Conservation (phyloP, 2,888 invertebrate species). For the Calameuta idolon region DNA sequence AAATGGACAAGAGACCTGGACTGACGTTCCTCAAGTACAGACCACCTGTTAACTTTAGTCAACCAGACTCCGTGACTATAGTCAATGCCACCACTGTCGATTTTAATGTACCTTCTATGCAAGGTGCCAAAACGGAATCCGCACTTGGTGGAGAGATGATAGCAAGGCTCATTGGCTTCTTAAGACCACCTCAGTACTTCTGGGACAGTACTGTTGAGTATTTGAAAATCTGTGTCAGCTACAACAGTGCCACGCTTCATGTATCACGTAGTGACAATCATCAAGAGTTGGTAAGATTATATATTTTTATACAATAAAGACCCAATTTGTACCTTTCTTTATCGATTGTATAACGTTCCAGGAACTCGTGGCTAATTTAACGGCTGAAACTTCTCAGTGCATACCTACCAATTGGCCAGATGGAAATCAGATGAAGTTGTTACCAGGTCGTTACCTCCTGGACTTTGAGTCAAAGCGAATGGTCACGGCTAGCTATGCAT, state of each 20-base stretch:
- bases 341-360: slow-evolving; percentile 30
- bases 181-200: slow-evolving; percentile 78
- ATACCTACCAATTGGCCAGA: slow-evolving; percentile 77
- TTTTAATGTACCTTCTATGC: slow-evolving; percentile 79
- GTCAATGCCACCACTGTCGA: slow-evolving; percentile 87
- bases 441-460: slow-evolving; percentile 75
- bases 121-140: slow-evolving; percentile 76
- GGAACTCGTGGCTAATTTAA: slow-evolving; percentile 74
- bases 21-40: slow-evolving; percentile 90
- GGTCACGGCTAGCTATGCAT: slow-evolving; percentile 61
- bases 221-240: slow-evolving; percentile 83
- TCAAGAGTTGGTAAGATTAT: slow-evolving; percentile 46
- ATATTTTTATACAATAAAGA: slow-evolving; percentile 12
- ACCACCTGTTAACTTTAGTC: slow-evolving; percentile 86
- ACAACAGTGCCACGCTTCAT: slow-evolving; percentile 77
- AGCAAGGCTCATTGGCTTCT: slow-evolving; percentile 83
- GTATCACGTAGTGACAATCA: slow-evolving; percentile 56
- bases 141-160: slow-evolving; percentile 79
- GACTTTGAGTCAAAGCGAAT: slow-evolving; percentile 78
- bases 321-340: neutral
- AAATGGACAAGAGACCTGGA: slow-evolving; percentile 85
- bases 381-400: slow-evolving; percentile 79
- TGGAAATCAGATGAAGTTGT: slow-evolving; percentile 64
- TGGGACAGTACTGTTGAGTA: slow-evolving; percentile 79
- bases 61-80: slow-evolving; percentile 89